These are phyloP conservation scores for Pogonomyrmex barbatus DNA, from an alignment of 1,140 invertebrate species.

Conservation along the genomic window DNA sequence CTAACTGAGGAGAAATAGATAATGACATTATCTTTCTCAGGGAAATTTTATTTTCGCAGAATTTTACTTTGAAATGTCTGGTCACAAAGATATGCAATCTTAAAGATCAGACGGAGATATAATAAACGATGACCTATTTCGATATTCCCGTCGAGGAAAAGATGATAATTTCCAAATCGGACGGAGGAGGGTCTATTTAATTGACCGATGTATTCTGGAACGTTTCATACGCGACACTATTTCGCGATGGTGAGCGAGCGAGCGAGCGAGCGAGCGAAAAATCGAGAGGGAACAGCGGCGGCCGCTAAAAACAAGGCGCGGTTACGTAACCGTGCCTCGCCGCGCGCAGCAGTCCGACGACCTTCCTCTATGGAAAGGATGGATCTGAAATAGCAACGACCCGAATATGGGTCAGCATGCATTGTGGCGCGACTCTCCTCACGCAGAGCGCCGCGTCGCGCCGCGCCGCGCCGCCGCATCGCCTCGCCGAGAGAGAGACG, in stretches of 20 bases:
- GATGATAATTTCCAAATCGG: background rate
- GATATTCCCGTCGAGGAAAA: background rate
- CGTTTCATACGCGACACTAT: background rate
- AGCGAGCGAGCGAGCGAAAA: slow-evolving; percentile 32
- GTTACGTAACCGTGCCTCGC: slow-evolving; percentile 78
- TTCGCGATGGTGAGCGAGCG: slow-evolving; percentile 6
- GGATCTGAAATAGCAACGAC: slow-evolving; percentile 87
- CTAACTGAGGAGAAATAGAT: background rate
- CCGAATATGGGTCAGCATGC: slow-evolving; percentile 86
- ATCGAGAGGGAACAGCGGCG: slow-evolving; percentile 51
- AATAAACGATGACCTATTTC: background rate
- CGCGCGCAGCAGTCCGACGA: slow-evolving; percentile 79
- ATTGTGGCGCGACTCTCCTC: slow-evolving; percentile 85
- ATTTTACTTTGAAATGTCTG: background rate
- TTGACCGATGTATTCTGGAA: background rate
- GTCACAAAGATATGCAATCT: background rate
- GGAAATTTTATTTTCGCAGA: background rate
- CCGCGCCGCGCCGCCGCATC: slow-evolving; percentile 8
- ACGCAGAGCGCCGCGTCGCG: slow-evolving; percentile 73
- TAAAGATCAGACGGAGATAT: background rate
- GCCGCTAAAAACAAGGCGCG: slow-evolving; percentile 79
- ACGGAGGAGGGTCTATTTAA: background rate
- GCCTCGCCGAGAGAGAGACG: slow-evolving; percentile 23
- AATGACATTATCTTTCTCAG: background rate
- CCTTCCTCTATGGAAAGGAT: slow-evolving; percentile 86